Conservation (phyloP, 2,888 invertebrate species). For the Metopia argyrocephala region DNA sequence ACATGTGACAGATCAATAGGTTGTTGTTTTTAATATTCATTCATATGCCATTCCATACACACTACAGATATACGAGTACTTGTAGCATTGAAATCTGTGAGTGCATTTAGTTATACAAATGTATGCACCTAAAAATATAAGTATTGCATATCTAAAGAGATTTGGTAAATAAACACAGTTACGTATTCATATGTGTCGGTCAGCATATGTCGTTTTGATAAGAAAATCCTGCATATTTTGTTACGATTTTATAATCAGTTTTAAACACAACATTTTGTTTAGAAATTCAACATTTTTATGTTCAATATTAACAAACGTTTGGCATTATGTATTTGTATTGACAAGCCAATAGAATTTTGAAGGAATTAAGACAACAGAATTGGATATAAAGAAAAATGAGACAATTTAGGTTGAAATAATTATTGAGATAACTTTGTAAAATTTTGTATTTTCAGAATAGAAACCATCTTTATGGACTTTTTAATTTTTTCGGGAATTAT, state of each 20-base stretch:
- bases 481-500: no score
- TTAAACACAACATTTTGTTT: slow-evolving; percentile 12
- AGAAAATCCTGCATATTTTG: slow-evolving; percentile 47
- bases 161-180: neutral
- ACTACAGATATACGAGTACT: no score
- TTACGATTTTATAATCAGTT: slow-evolving; percentile 47
- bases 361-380: neutral
- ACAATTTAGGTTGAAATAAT: neutral
- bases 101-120: no score
- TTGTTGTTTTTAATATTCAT: no score
- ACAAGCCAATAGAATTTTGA: neutral
- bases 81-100: no score
- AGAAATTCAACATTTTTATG: no score
- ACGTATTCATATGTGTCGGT: neutral
- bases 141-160: neutral
- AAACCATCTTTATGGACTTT: slow-evolving; percentile 26
- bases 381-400: neutral
- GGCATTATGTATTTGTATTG: neutral
- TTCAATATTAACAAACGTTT: no score
- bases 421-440: no score
- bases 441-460: no score
- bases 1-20: slow-evolving; percentile 61
- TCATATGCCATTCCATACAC: no score
- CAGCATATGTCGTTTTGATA: slow-evolving; percentile 37
- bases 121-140: neutral